Evolutionary conservation across 2,888 invertebrate genomes (phyloP).

Genomic region (Auanema freiburgensis): DNA sequence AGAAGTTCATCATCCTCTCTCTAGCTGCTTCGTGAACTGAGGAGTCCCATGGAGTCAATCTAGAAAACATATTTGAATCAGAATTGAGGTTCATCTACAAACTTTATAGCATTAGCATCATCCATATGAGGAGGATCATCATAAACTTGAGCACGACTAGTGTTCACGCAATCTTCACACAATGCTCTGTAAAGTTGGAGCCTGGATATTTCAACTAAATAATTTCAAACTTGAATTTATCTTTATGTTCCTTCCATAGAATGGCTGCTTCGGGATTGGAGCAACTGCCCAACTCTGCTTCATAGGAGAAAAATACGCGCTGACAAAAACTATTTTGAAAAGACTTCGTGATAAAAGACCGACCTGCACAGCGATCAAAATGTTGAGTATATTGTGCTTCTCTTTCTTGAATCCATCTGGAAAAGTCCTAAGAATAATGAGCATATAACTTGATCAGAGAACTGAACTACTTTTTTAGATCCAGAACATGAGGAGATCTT

Average conservation of each 20-base stretch:
- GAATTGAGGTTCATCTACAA: not conserved
- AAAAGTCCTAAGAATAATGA: conserved; percentile 30
- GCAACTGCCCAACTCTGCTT: conserved; percentile 31
- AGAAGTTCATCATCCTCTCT: conserved; percentile 21
- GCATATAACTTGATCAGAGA: not conserved
- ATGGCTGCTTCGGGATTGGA: conserved; percentile 47
- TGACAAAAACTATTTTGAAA: too few species aligned
- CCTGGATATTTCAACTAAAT: not conserved
- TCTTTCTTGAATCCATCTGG: conserved; percentile 54
- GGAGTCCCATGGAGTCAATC: conserved; percentile 34
- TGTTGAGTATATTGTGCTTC: conserved; percentile 43
- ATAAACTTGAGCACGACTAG: conserved; percentile 32
- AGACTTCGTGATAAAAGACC: conserved; percentile 3
- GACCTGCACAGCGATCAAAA: conserved; percentile 46
- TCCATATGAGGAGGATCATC: conserved; percentile 23
- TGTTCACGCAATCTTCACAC: conserved; percentile 29
- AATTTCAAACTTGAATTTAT: conserved; percentile 31
- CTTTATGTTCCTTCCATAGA: conserved; percentile 42
- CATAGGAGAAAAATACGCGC: conserved; percentile 46
- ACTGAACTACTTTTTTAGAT: too few species aligned
- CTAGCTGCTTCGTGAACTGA: conserved; percentile 24
- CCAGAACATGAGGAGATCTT: too few species aligned
- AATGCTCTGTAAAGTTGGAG: conserved; percentile 24
- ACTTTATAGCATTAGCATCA: conserved; percentile 27
- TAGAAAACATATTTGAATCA: conserved; percentile 4